phyloP scores from a whole-genome alignment of 2,888 invertebrate genomes.

The Eulithis testata region DNA sequence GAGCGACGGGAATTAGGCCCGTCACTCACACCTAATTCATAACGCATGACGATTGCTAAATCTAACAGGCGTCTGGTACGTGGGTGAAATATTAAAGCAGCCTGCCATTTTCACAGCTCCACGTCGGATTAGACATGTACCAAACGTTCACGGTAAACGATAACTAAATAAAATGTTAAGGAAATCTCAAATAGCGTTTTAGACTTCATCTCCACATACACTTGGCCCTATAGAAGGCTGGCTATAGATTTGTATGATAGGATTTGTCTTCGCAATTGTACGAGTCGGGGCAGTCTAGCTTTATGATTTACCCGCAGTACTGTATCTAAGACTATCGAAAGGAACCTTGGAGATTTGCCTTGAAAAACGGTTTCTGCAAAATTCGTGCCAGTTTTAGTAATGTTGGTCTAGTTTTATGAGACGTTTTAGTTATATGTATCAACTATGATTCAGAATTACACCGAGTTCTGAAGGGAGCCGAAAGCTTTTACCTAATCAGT shows the following conservation, averaged over 20 bases:
- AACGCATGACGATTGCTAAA: slow-evolving; percentile 51
- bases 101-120: slow-evolving; percentile 49
- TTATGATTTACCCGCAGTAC: background rate
- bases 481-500: background rate
- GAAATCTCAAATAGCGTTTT: background rate
- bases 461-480: background rate
- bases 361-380: slow-evolving; percentile 30
- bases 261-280: background rate
- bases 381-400: slow-evolving; percentile 30
- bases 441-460: slow-evolving; percentile 6
- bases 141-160: slow-evolving; percentile 6
- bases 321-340: slow-evolving; percentile 18
- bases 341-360: slow-evolving; percentile 32
- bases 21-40: slow-evolving; percentile 34
- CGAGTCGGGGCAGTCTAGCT: background rate
- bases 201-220: background rate
- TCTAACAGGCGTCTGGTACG: slow-evolving; percentile 47
- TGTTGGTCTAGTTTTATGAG: slow-evolving; percentile 18
- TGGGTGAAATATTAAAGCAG: slow-evolving; percentile 55
- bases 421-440: slow-evolving; percentile 11
- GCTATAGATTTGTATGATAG: too few relatives aligned
- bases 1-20: slow-evolving; percentile 33
- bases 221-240: too few relatives aligned
- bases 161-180: slow-evolving; percentile 2
- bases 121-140: slow-evolving; percentile 15